phyloP scores from a whole-genome alignment of 2,888 invertebrate species.

The Willowsia nigromaculata region DNA sequence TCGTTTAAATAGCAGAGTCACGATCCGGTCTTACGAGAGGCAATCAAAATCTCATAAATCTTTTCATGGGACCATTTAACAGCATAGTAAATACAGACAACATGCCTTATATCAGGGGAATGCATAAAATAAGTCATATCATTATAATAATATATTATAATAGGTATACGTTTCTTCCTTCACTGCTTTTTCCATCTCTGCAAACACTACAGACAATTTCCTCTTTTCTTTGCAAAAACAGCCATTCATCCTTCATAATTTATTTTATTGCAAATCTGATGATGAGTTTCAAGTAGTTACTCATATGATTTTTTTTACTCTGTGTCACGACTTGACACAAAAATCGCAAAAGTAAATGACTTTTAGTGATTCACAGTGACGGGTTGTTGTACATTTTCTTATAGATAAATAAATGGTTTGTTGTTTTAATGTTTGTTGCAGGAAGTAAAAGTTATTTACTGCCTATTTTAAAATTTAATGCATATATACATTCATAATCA shows the following conservation, averaged over 20 bases:
- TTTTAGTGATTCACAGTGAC: slow-evolving; percentile 29
- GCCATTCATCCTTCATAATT: background rate
- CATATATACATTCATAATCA: too few species aligned
- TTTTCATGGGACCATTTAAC: slow-evolving; percentile 9
- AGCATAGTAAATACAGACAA: background rate
- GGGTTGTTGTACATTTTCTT: background rate
- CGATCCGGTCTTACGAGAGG: slow-evolving; percentile 57
- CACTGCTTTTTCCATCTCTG: background rate
- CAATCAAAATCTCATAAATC: slow-evolving; percentile 65
- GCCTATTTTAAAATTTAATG: background rate
- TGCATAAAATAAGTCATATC: background rate
- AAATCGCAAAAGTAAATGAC: slow-evolving; percentile 1
- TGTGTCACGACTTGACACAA: slow-evolving; percentile 26
- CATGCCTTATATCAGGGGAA: background rate
- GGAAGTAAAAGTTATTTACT: slow-evolving; percentile 55
- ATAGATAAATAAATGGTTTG: background rate
- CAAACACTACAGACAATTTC: background rate
- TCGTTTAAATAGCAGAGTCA: slow-evolving; percentile 54
- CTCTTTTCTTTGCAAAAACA: background rate
- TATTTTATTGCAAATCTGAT: slow-evolving; percentile 11
- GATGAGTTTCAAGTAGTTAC: background rate
- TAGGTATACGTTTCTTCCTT: background rate
- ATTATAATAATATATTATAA: slow-evolving; percentile 8
- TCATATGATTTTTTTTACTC: slow-evolving; percentile 23
- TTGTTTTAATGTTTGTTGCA: slow-evolving; percentile 34